Evolutionary conservation across 2,797 vertebrate species (phyloP).

Genomic region (Siniperca obscura): DNA sequence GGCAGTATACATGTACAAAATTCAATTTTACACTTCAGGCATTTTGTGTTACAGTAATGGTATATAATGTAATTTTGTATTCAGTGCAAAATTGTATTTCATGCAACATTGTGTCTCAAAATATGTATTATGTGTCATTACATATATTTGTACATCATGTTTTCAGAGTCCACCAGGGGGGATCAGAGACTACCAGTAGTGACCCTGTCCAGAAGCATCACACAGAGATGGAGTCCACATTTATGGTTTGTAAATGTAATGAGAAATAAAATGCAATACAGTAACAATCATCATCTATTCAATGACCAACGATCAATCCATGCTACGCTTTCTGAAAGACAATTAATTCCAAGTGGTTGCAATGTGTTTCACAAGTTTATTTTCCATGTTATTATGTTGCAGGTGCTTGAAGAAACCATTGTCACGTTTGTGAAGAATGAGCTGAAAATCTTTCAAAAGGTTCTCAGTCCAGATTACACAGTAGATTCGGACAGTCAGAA

Average conservation of each 20-base stretch:
- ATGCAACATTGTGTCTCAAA: neutral
- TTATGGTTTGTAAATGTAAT: constrained; percentile 10
- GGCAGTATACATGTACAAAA: neutral
- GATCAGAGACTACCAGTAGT: neutral
- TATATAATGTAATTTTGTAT: neutral
- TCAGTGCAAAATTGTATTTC: neutral
- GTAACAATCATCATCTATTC: neutral
- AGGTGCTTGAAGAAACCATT: constrained; percentile 18
- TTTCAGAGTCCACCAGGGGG: constrained; percentile 2
- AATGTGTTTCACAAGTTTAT: neutral
- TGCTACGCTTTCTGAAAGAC: neutral
- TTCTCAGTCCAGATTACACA: neutral
- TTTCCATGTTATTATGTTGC: neutral
- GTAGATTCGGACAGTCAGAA: neutral
- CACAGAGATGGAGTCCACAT: constrained; percentile 14
- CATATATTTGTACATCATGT: neutral
- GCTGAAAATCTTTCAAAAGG: neutral
- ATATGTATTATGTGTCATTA: neutral
- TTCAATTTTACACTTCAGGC: neutral
- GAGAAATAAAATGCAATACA: neutral
- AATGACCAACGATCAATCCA: neutral
- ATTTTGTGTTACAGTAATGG: neutral
- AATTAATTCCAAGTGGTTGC: neutral
- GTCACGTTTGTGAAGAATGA: constrained; percentile 7
- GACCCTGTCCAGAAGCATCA: neutral